Evolutionary conservation across 2,113 vertebrate genomes (phyloP).

Genomic region (Cardinalis cardinalis): DNA sequence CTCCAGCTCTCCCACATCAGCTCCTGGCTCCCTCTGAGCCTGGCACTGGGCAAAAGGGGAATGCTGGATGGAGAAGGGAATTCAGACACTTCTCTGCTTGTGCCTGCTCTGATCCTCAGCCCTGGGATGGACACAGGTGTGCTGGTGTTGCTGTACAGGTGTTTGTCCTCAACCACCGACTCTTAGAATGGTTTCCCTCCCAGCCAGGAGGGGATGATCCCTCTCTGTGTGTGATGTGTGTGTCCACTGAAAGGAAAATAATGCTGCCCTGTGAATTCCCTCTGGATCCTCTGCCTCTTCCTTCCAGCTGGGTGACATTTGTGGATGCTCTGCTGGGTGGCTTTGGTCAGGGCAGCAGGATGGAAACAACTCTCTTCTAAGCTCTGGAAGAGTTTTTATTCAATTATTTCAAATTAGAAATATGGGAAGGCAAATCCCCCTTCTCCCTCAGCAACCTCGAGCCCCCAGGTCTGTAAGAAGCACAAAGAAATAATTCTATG

Average conservation of each 20-base stretch:
- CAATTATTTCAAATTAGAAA: background rate
- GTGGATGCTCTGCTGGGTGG: background rate
- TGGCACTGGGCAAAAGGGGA: background rate
- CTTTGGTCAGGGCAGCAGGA: background rate
- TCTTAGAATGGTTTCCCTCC: background rate
- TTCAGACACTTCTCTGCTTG: background rate
- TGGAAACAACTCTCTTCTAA: background rate
- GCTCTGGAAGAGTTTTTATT: background rate
- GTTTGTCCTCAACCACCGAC: background rate
- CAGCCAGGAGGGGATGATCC: background rate
- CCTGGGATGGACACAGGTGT: background rate
- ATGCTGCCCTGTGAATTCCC: background rate
- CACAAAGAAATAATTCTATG: background rate
- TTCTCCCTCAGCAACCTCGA: too few relatives aligned
- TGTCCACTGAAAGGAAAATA: background rate
- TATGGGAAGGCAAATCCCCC: background rate
- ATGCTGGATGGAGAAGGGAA: background rate
- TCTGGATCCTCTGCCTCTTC: background rate
- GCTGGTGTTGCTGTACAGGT: too few relatives aligned
- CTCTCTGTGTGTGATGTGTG: background rate
- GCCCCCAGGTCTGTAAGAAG: background rate
- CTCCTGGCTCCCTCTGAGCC: background rate
- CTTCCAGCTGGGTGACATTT: background rate
- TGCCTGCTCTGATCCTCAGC: rapidly evolving
- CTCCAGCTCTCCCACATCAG: background rate